Conservation (phyloP, 2,113 vertebrate genomes). For the Ailuropoda melanoleuca region DNA sequence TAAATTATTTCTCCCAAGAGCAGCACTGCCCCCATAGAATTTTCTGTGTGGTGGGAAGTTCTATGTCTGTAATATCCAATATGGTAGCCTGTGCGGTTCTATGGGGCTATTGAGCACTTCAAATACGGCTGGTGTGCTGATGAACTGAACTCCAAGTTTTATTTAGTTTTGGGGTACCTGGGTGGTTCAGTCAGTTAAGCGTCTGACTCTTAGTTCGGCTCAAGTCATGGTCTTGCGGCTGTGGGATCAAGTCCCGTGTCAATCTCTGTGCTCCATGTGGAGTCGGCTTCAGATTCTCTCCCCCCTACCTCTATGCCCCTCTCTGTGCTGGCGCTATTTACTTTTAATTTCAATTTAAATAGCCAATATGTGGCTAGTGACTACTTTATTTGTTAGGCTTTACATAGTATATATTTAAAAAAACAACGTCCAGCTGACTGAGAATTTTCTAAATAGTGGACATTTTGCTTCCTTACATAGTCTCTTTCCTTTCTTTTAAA, state of each 20-base stretch:
- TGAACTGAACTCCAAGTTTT: background rate
- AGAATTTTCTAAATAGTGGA: background rate
- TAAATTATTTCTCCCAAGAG: background rate
- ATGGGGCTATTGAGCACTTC: background rate
- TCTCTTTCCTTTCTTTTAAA: background rate
- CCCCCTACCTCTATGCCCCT: background rate
- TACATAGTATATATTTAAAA: background rate
- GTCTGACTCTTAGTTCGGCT: background rate
- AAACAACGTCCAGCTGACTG: background rate
- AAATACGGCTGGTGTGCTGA: background rate
- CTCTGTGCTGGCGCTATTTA: background rate
- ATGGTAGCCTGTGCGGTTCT: background rate
- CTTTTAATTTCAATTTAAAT: background rate
- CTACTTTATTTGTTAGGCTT: background rate
- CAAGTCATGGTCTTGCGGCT: background rate
- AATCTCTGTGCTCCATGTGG: background rate
- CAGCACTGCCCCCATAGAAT: background rate
- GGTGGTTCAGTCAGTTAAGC: background rate
- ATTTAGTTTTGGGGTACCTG: background rate
- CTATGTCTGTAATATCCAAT: background rate
- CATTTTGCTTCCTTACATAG: background rate
- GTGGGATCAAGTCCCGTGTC: background rate
- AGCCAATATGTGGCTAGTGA: background rate
- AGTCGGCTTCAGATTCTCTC: background rate
- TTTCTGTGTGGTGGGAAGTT: background rate